These are phyloP conservation scores for Pituophis catenifer DNA, from an alignment of 2,113 vertebrate species.

Conservation along the genomic window DNA sequence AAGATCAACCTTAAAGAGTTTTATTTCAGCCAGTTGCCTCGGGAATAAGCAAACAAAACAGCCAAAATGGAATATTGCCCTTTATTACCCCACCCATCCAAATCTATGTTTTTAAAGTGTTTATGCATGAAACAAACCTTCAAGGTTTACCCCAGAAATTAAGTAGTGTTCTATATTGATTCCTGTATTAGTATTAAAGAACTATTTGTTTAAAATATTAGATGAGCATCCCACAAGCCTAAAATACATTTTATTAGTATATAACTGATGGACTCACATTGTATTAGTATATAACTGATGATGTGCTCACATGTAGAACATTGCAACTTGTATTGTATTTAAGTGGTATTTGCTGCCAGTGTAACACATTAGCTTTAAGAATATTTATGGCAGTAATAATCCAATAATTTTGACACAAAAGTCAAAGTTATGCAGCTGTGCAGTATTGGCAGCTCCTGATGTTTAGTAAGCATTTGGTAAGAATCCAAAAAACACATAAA, in stretches of 20 bases:
- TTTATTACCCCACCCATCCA: not conserved
- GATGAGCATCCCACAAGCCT: not conserved
- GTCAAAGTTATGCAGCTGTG: not conserved
- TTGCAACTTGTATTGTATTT: not conserved
- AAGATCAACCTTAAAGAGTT: not conserved
- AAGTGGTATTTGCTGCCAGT: not conserved
- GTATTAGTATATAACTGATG: not conserved
- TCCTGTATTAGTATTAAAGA: not conserved
- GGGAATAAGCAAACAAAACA: not conserved
- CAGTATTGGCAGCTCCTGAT: not conserved
- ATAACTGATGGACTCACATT: not conserved
- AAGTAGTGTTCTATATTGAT: not conserved
- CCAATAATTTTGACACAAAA: not conserved
- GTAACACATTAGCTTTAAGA: not conserved
- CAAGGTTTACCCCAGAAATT: not conserved
- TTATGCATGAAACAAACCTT: slow-evolving; percentile 25
- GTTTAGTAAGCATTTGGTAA: not conserved
- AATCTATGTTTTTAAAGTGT: not conserved
- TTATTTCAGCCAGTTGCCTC: not conserved
- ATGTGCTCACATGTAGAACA: not conserved
- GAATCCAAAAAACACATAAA: not conserved
- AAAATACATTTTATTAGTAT: not conserved
- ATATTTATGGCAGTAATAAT: not conserved
- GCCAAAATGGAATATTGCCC: not conserved
- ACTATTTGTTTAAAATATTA: not conserved